phyloP scores from a whole-genome alignment of 2,113 vertebrate genomes.

The Myotis yumanensis region DNA sequence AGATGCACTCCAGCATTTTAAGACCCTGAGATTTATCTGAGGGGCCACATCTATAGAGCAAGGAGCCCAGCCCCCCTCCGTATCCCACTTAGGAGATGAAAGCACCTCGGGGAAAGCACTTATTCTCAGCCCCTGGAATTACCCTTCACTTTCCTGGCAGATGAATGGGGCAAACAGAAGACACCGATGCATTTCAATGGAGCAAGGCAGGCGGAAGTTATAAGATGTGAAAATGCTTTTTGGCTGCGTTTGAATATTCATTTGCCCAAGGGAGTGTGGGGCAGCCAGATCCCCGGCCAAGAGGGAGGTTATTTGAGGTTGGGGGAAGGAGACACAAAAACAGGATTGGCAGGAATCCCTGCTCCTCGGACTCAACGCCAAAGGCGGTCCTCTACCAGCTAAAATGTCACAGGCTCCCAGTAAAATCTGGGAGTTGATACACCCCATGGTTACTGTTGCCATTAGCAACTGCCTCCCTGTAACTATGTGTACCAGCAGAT shows the following conservation, averaged over 20 bases:
- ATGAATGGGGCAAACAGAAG: slow-evolving; percentile 70
- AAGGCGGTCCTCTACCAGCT: slow-evolving; percentile 57
- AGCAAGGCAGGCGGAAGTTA: slow-evolving; percentile 60
- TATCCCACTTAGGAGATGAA: slow-evolving; percentile 5
- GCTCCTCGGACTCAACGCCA: slow-evolving; percentile 32
- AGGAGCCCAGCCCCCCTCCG: not conserved
- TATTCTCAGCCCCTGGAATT: slow-evolving; percentile 65
- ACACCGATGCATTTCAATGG: slow-evolving; percentile 69
- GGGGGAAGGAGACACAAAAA: not conserved
- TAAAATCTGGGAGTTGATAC: slow-evolving; percentile 67
- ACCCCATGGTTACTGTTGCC: slow-evolving; percentile 73
- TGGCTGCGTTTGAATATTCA: slow-evolving; percentile 76
- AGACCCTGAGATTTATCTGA: not conserved
- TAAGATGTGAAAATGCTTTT: slow-evolving; percentile 69
- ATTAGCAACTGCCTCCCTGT: slow-evolving; percentile 72
- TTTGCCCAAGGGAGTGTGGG: slow-evolving; percentile 60
- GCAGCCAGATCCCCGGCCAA: slow-evolving; percentile 45
- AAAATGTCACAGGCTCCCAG: slow-evolving; percentile 70
- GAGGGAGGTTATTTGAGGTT: slow-evolving; percentile 67
- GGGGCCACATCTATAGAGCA: not conserved
- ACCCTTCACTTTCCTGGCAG: slow-evolving; percentile 67
- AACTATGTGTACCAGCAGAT: slow-evolving; percentile 48
- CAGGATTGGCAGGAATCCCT: slow-evolving; percentile 55
- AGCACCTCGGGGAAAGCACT: slow-evolving; percentile 42
- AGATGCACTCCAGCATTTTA: not conserved